A percentile compares a stretch with the other conserved stretches of the same genome.
phyloP scores from a whole-genome alignment of 1,140 invertebrate genomes.

The Eufriesea mexicana region DNA sequence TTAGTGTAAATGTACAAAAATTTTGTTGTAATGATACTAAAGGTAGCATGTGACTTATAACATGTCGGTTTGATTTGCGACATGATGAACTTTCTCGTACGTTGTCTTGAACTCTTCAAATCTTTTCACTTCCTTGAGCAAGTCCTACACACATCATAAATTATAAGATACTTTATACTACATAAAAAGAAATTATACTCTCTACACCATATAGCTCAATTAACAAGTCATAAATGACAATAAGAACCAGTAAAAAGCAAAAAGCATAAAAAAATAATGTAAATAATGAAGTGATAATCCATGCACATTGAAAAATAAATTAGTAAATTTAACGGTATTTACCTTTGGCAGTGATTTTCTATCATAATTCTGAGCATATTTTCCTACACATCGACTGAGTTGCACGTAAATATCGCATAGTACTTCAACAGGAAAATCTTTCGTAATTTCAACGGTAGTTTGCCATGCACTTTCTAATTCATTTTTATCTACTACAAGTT shows the following conservation, averaged over 20 bases:
- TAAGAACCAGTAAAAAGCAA: not conserved
- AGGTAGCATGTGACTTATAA: constrained; percentile 29
- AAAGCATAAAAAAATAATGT: constrained; percentile 12
- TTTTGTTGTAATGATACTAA: constrained; percentile 38
- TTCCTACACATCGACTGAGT: constrained; percentile 83
- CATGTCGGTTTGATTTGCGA: constrained; percentile 43
- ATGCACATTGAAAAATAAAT: not conserved
- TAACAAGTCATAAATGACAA: not conserved
- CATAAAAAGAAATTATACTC: constrained; percentile 12
- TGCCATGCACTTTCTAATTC: constrained; percentile 85
- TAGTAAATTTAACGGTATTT: constrained; percentile 40
- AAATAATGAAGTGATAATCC: not conserved
- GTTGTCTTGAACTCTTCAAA: constrained; percentile 73
- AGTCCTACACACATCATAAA: constrained; percentile 75
- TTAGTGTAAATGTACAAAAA: constrained; percentile 61
- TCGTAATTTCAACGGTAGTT: constrained; percentile 83
- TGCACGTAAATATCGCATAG: constrained; percentile 86
- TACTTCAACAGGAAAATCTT: constrained; percentile 83
- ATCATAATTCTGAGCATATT: constrained; percentile 82
- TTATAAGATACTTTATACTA: constrained; percentile 24
- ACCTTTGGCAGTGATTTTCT: constrained; percentile 85
- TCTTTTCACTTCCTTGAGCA: constrained; percentile 78
- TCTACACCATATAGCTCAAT: not conserved
- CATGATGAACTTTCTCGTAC: constrained; percentile 52
- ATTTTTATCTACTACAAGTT: constrained; percentile 83